These are phyloP conservation scores for Stichodactyla helianthus DNA, from an alignment of 64 coral and sea anemone species.

Conservation along the genomic window DNA sequence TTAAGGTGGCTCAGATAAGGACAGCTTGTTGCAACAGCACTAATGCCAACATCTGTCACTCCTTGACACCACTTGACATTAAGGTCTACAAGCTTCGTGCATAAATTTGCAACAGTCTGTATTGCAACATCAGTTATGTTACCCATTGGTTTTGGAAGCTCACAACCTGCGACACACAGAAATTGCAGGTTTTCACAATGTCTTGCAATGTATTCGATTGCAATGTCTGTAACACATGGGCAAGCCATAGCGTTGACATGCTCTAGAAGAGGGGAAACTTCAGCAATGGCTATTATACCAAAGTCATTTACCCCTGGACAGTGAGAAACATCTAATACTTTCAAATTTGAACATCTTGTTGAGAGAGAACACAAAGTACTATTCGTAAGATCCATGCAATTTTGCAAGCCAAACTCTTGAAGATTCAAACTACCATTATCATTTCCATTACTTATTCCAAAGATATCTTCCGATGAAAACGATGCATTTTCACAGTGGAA, in stretches of 20 bases:
- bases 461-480: constrained; percentile 32
- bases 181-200: constrained; percentile 57
- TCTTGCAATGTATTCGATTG: constrained; percentile 70
- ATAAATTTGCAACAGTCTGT: constrained; percentile 64
- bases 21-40: constrained; percentile 68
- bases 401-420: constrained; percentile 35
- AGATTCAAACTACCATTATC: constrained; percentile 10
- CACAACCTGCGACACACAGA: constrained; percentile 73
- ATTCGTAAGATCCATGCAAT: constrained; percentile 57
- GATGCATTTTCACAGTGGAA: constrained; percentile 48
- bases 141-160: constrained; percentile 66
- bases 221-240: constrained; percentile 69
- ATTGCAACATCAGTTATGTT: constrained; percentile 87
- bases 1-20: constrained; percentile 43
- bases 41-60: constrained; percentile 69
- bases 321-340: constrained; percentile 59
- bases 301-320: constrained; percentile 74
- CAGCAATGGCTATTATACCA: constrained; percentile 39
- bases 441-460: background rate
- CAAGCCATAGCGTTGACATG: constrained; percentile 65
- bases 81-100: constrained; percentile 35
- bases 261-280: constrained; percentile 54
- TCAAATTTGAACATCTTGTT: constrained; percentile 32
- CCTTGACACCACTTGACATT: constrained; percentile 85
- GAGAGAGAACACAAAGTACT: constrained; percentile 14